A percentile compares a stretch with the other conserved stretches of the same genome.
phyloP scores from a whole-genome alignment of 2,797 vertebrate genomes.

The Dromococcyx pavoninus region DNA sequence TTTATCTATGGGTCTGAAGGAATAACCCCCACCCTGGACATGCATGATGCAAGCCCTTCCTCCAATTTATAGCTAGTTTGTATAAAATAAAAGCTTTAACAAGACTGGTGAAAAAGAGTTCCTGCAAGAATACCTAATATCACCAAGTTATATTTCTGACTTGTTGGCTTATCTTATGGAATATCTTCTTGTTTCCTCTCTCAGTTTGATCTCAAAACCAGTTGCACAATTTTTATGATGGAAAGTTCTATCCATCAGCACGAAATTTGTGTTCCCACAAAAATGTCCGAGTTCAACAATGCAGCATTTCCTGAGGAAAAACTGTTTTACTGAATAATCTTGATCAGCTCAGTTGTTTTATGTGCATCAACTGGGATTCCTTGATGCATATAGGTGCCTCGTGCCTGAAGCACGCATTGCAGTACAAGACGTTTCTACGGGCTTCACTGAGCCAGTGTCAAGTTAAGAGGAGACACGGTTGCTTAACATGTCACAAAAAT shows the following conservation, averaged over 20 bases:
- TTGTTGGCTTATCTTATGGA: not conserved
- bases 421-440: not conserved
- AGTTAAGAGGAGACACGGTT: not conserved
- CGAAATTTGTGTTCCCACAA: constrained; percentile 5
- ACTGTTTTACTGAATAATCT: not conserved
- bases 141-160: not conserved
- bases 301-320: not conserved
- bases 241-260: not conserved
- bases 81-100: not conserved
- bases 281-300: not conserved
- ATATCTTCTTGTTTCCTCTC: not conserved
- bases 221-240: not conserved
- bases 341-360: not conserved
- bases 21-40: not conserved
- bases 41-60: not conserved
- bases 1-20: not conserved
- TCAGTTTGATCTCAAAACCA: constrained; percentile 3
- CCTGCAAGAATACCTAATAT: not conserved
- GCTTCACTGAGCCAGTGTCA: not conserved
- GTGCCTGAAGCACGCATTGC: not conserved
- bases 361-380: not conserved
- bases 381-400: fast-evolving
- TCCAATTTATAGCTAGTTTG: not conserved
- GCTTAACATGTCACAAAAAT: constrained; percentile 47
- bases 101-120: not conserved